phyloP scores from a whole-genome alignment of 2,113 vertebrate genomes.

The Lophotis ruficrista region DNA sequence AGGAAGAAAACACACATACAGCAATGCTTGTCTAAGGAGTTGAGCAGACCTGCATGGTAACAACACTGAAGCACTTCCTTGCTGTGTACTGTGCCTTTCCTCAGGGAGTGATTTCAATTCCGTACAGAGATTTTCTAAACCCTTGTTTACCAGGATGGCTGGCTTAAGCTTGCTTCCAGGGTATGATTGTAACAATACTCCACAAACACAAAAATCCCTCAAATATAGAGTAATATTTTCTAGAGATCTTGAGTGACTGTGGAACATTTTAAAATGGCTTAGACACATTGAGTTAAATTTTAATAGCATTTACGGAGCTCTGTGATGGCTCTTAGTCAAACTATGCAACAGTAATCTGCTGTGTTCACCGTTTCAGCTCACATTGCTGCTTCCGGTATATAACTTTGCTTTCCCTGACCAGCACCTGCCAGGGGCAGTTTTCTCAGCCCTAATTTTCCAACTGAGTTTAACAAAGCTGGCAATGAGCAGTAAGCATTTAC shows the following conservation, averaged over 20 bases:
- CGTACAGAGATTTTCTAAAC: background rate
- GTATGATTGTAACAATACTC: background rate
- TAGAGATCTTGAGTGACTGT: background rate
- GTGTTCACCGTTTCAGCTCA: background rate
- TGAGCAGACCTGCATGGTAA: background rate
- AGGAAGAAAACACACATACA: background rate
- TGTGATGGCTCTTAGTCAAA: background rate
- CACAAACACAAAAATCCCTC: background rate
- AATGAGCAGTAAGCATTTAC: background rate
- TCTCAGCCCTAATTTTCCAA: background rate
- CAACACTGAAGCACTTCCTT: background rate
- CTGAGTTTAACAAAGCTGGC: background rate
- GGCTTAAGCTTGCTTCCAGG: background rate
- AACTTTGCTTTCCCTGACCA: background rate
- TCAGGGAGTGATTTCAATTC: background rate
- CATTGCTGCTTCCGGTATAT: background rate
- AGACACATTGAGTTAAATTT: background rate
- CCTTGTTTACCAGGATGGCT: background rate
- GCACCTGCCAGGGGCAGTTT: background rate
- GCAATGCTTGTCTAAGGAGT: background rate
- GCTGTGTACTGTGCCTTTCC: background rate
- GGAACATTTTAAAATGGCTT: background rate
- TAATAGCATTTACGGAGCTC: background rate
- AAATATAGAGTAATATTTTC: background rate
- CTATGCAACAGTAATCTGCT: fast-evolving